Conservation (phyloP, 2,113 vertebrate species). For the Notiomystis cincta region DNA sequence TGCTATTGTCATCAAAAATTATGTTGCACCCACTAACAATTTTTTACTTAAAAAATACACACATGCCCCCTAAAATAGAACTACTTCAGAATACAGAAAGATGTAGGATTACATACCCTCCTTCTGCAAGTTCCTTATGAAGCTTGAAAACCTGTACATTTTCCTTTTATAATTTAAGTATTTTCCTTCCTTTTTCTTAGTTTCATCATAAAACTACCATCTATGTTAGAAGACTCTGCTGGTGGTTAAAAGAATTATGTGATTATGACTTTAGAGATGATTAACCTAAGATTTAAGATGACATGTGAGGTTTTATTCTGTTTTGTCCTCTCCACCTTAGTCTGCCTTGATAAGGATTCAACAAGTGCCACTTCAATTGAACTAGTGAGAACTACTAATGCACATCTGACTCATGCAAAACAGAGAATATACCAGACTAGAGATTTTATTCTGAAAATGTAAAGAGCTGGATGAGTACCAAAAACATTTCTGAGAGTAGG, state of each 20-base stretch:
- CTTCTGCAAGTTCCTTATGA: not conserved
- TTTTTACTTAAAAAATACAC: not conserved
- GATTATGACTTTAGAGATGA: not conserved
- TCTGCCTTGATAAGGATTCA: not conserved
- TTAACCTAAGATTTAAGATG: not conserved
- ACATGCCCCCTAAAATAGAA: not conserved
- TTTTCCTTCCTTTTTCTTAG: not conserved
- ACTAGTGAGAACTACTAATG: constrained; percentile 35
- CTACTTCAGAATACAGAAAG: not conserved
- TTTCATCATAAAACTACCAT: not conserved
- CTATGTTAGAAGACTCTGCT: not conserved
- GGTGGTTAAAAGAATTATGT: not conserved
- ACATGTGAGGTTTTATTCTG: not conserved
- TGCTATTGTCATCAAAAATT: not conserved
- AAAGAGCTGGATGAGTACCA: constrained; percentile 12
- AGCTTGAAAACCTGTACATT: not conserved
- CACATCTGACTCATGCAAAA: constrained; percentile 44
- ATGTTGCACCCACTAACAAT: not conserved
- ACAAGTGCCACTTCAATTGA: constrained; percentile 18
- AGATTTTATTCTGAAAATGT: not conserved
- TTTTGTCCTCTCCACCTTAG: not conserved
- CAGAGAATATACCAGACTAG: not conserved
- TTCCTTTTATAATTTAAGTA: not conserved
- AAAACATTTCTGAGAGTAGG: constrained; percentile 24
- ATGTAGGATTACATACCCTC: not conserved